phyloP scores from a whole-genome alignment of 1,140 invertebrate species.

The Ephestia elutella region DNA sequence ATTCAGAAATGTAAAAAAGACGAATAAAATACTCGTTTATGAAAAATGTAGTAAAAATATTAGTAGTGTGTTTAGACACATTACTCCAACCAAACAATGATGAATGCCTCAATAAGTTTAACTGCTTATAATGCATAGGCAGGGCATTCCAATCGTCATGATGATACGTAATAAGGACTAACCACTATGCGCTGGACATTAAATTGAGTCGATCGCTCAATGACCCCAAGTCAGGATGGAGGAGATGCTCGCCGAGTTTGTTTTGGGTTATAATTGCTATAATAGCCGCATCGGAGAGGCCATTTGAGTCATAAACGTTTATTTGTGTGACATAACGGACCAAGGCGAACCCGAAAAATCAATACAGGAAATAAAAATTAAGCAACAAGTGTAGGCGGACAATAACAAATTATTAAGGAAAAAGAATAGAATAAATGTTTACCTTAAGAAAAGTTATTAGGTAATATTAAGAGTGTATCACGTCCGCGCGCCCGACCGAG shows the following conservation, averaged over 20 bases:
- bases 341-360: not conserved
- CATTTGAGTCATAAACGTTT: slow-evolving; percentile 5
- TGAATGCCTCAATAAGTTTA: slow-evolving; percentile 10
- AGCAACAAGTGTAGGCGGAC: not conserved
- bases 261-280: slow-evolving; percentile 47
- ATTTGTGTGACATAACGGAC: slow-evolving; percentile 5
- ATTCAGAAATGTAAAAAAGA: too few relatives aligned
- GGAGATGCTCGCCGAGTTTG: slow-evolving; percentile 24
- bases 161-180: slow-evolving; percentile 35
- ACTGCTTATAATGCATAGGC: slow-evolving; percentile 14
- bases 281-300: slow-evolving; percentile 27
- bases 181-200: slow-evolving; percentile 34
- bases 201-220: slow-evolving; percentile 55
- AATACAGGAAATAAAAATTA: not conserved
- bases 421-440: not conserved
- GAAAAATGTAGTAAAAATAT: too few relatives aligned
- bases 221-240: slow-evolving; percentile 36
- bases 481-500: too few relatives aligned
- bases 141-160: slow-evolving; percentile 27
- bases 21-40: too few relatives aligned
- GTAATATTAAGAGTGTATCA: not conserved
- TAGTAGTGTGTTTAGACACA: not conserved
- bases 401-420: not conserved
- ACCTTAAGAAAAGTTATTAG: too few relatives aligned
- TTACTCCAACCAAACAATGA: not conserved